Evolutionary conservation across 2,888 invertebrate genomes (phyloP).

Genomic region (Dasypolia templi): DNA sequence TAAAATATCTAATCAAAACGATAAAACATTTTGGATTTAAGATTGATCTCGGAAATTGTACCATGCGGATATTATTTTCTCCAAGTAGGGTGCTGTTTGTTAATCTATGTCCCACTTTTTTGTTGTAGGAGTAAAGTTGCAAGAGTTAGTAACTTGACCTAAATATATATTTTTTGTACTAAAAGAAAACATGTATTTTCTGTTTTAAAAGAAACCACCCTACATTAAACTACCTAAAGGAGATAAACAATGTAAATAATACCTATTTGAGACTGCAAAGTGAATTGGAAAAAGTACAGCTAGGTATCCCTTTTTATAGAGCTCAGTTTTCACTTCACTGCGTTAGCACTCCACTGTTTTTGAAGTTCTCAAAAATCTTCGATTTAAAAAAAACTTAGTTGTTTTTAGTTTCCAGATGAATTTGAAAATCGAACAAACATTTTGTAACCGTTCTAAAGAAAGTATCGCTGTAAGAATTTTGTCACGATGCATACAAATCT

Average conservation of each 20-base stretch:
- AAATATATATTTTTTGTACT: background rate
- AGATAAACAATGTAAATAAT: background rate
- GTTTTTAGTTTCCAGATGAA: background rate
- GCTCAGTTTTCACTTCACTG: background rate
- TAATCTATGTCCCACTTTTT: background rate
- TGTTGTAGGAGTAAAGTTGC: background rate
- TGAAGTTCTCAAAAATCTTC: background rate
- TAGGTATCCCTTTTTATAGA: background rate
- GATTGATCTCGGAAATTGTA: background rate
- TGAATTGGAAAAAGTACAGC: background rate
- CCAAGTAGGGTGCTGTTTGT: background rate
- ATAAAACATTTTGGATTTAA: background rate
- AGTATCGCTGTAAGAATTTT: conserved; percentile 26
- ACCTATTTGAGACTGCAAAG: background rate
- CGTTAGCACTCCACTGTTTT: background rate
- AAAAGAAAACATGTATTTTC: background rate
- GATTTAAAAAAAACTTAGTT: background rate
- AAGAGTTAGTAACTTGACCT: background rate
- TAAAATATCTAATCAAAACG: background rate
- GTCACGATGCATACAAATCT: conserved; percentile 20
- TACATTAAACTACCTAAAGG: background rate
- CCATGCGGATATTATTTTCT: background rate
- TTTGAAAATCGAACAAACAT: background rate
- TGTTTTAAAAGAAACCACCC: background rate
- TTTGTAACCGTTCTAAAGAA: background rate